Evolutionary conservation across 2,888 invertebrate genomes (phyloP).

Genomic region (Parnassius smintheus): DNA sequence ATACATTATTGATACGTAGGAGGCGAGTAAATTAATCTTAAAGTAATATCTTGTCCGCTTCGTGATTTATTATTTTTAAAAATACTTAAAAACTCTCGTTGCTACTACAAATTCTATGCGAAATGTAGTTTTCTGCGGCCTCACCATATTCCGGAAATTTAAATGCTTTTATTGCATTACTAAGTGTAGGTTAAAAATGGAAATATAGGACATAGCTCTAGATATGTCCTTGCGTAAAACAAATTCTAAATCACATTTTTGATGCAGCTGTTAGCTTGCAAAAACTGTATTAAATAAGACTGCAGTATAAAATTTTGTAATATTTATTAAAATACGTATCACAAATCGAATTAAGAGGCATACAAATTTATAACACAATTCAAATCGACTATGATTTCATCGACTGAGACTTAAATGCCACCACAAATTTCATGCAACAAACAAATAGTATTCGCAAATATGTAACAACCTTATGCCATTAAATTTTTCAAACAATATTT

Average conservation of each 20-base stretch:
- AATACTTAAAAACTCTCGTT: no score
- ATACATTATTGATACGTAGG: no score
- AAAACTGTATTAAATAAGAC: constrained; percentile 3
- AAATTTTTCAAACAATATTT: no score
- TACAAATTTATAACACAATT: not conserved
- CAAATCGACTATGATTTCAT: no score
- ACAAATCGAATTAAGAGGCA: constrained; percentile 4
- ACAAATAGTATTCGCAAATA: no score
- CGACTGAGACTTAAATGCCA: no score
- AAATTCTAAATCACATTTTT: not conserved
- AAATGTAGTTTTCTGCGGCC: constrained; percentile 7
- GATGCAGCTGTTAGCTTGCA: not conserved
- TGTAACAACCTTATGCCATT: no score
- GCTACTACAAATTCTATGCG: not conserved
- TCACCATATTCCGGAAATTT: constrained; percentile 3
- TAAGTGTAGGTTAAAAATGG: constrained; percentile 14
- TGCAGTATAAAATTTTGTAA: not conserved
- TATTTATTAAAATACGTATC: constrained; percentile 10
- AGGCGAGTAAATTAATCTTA: no score
- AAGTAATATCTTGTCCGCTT: no score
- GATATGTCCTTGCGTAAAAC: constrained; percentile 14
- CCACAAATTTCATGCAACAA: no score
- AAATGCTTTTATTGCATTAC: constrained; percentile 6
- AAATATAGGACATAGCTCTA: constrained; percentile 12
- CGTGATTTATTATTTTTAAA: no score